Evolutionary conservation across 2,888 invertebrate species (phyloP), one percentile per base, ranked within the genome.

Genomic region (Phyllotreta cruciferae): DNA sequence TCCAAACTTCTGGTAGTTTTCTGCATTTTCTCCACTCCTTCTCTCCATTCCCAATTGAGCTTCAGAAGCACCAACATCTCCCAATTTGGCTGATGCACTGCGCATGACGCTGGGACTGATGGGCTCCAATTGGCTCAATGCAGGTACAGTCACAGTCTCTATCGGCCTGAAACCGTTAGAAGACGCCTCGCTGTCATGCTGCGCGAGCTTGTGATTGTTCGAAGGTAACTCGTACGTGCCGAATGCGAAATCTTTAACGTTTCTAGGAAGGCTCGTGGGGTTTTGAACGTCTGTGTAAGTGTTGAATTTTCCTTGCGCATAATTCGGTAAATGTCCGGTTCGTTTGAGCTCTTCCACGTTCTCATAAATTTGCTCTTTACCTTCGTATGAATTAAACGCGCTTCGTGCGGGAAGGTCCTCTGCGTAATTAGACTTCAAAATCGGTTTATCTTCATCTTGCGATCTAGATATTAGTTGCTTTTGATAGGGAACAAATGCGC

Each of bases 221-320:
- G 54, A 37, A 39, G 34, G 57, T 4, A 65, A 61, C 53, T 71
- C 71, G 60, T 71, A 72, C 6, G 70, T 73, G 57, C 74, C 73
- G 47, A 71, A 72, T 10, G 70, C 71, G 45, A 74, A 62, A 57
- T 73, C 73, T 52, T 68, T 72, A n/a, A 73, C 62, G 49, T 63
- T 73, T 56, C 64, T 71, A n/a, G 72, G 70, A 39, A 69, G 37
- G 11, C 52, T 52, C 10, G 60, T 62, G 0, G 72, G 71, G 9
- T 69, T 58, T 45, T 69, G 71, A 8, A 10, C 53, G 7, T 73
- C 71, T 11, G 67, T 41, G 14, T 60, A 57, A 1, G 70, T 63
- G 37, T 68, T 68, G 34, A 64, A 70, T 53, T 67, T 70, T 5
- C 65, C 66, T 0, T 72, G 65, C 3, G 63, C 68, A 55, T 71